These are phyloP conservation scores for Cyclura pinguis DNA, from an alignment of 2,797 vertebrate genomes.

Conservation along the genomic window DNA sequence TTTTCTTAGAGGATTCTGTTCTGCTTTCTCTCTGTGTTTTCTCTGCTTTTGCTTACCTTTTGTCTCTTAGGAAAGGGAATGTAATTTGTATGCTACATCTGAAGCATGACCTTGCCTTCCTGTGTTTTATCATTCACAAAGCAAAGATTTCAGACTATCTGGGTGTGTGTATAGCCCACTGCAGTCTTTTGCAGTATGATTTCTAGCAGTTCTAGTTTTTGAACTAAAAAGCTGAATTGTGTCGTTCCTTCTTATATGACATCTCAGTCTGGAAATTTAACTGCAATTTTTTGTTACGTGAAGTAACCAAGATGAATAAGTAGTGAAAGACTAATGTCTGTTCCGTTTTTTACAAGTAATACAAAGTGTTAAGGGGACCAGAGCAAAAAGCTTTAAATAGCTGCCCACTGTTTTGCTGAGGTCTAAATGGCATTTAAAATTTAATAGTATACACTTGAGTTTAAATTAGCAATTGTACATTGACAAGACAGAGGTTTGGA, in stretches of 20 bases:
- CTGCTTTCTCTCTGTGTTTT: neutral
- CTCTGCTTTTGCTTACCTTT: constrained; percentile 39
- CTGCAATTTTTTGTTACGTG: constrained; percentile 47
- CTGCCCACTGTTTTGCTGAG: neutral
- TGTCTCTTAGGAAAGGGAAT: constrained; percentile 38
- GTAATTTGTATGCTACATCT: constrained; percentile 62
- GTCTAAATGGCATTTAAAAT: neutral
- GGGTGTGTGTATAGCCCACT: constrained; percentile 42
- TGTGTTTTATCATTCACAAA: constrained; percentile 63
- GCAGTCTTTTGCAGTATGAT: constrained; percentile 43
- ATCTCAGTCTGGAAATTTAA: constrained; percentile 38
- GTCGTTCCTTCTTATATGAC: constrained; percentile 8
- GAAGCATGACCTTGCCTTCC: constrained; percentile 61
- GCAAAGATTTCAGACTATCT: constrained; percentile 55
- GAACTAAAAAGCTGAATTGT: constrained; percentile 22
- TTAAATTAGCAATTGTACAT: neutral
- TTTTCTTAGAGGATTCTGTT: neutral
- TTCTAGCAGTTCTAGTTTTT: constrained; percentile 61
- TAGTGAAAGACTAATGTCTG: constrained; percentile 10
- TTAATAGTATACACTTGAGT: neutral
- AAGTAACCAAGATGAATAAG: constrained; percentile 17
- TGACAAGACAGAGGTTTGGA: no score
- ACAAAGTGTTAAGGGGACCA: neutral
- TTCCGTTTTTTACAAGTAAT: neutral
- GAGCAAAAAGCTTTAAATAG: neutral